Base-by-base conservation (phyloP, 2,113 vertebrate species). In the Aegotheles bennettii region DNA sequence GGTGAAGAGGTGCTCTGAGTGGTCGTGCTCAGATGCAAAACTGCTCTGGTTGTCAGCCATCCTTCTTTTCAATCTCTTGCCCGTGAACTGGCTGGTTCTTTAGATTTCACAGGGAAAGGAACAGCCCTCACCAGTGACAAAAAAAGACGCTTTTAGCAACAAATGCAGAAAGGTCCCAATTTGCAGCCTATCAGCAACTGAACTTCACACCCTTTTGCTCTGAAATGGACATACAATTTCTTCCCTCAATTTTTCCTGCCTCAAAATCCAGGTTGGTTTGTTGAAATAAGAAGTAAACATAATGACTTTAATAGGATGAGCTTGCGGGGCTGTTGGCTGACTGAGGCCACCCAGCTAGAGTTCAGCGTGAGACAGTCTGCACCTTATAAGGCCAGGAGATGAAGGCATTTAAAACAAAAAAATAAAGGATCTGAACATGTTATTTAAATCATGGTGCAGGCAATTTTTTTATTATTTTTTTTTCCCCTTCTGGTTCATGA, bases 221-320 rank as follows among this genome's bases (percentile, higher is more conserved):
- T 73, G 60, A 77, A 78, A 74, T 59, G 42, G 54, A 79, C 60
- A 14, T 43, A 80, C 14, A 19, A 68, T 78, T 60, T 83, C 48
- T 93, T 76, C 71, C 50, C 8, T 91, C 63, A 15, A 0, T 60
- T 92, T 93, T 82, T 84, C 26, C 60, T 91, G 78, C 53, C 91
- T 84, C 65, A 89, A 74, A 92, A 96, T 95, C 85, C 95, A 96
- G 96, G 96, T 97, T 96, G 90, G 65, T 93, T 96, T 96, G 95
- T 97, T 97, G 96, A 97, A 97, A 94, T 92, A 90, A 96, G 94
- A 94, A 85, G 51, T 96, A 97, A 97, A 97, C 95, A 97, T 70
- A 85, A 93, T 74, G 94, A 95, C 89, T 97, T 97, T 94, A 97
- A 96, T 95, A 91, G 91, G 95, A 95, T 77, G 95, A 96, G 19